A percentile compares a stretch with the other conserved stretches of the same genome.
Conservation (phyloP, 2,888 invertebrate species). For the Tetragonisca angustula region DNA sequence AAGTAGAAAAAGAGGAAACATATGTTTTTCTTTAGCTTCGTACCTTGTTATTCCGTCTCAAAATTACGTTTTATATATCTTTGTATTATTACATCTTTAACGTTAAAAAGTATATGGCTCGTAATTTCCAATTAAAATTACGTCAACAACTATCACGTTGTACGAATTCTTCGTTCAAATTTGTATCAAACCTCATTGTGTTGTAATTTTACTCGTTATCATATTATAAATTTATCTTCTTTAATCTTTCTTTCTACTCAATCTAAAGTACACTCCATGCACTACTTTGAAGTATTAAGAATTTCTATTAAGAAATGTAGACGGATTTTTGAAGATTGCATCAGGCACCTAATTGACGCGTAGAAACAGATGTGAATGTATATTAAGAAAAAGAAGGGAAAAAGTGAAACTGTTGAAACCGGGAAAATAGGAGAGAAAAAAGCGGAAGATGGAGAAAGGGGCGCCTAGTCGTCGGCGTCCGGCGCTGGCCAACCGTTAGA, state of each 20-base stretch:
- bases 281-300: neutral
- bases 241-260: neutral
- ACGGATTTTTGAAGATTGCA: neutral
- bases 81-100: neutral
- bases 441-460: slow-evolving; percentile 40
- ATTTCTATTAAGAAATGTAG: neutral
- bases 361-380: neutral
- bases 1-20: too few species aligned
- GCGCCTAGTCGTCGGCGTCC: slow-evolving; percentile 62
- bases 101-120: neutral
- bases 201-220: neutral
- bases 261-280: too few species aligned
- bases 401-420: neutral
- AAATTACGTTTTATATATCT: neutral
- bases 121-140: neutral
- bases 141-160: neutral
- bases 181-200: too few species aligned
- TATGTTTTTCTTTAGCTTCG: too few species aligned
- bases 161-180: neutral
- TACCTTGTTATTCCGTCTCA: too few species aligned
- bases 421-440: slow-evolving; percentile 30
- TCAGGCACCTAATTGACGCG: neutral
- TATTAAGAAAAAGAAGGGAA: slow-evolving; percentile 3
- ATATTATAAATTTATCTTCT: neutral
- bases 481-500: slow-evolving; percentile 67